These are phyloP conservation scores for Genyomyrus donnyi DNA, from an alignment of 2,113 vertebrate species.

Conservation along the genomic window DNA sequence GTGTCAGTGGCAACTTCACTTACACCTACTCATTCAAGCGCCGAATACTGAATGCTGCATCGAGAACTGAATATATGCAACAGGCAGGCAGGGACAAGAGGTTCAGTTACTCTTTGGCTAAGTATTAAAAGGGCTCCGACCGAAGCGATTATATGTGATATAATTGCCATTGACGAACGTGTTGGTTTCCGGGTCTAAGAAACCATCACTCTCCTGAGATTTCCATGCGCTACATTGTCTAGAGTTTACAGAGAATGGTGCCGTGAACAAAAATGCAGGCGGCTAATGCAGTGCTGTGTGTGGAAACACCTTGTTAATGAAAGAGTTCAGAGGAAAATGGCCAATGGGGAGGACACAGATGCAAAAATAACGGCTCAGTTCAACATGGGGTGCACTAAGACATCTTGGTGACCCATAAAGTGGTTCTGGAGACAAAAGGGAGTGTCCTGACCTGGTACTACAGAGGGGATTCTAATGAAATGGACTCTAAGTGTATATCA, in stretches of 20 bases:
- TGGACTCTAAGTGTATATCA: neutral
- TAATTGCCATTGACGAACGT: neutral
- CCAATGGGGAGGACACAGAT: neutral
- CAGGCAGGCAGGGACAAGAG: neutral
- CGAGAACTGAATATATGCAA: neutral
- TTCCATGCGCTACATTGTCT: neutral
- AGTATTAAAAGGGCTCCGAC: neutral
- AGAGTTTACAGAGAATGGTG: neutral
- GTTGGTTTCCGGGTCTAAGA: neutral
- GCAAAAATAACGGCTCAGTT: neutral
- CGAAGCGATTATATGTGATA: neutral
- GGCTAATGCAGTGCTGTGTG: neutral
- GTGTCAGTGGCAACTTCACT: neutral
- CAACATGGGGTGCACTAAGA: neutral
- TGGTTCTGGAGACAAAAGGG: neutral
- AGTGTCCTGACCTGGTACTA: neutral
- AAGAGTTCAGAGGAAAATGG: neutral
- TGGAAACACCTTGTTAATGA: neutral
- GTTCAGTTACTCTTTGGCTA: neutral
- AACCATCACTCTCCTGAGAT: neutral
- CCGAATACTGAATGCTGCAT: neutral
- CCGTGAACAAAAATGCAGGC: neutral
- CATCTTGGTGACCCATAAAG: neutral
- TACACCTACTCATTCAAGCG: neutral
- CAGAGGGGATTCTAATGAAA: neutral